A percentile compares a stretch with the other conserved stretches of the same genome.
These are phyloP conservation scores for Heptranchias perlo DNA, from an alignment of 2,113 vertebrate genomes.

Conservation along the genomic window DNA sequence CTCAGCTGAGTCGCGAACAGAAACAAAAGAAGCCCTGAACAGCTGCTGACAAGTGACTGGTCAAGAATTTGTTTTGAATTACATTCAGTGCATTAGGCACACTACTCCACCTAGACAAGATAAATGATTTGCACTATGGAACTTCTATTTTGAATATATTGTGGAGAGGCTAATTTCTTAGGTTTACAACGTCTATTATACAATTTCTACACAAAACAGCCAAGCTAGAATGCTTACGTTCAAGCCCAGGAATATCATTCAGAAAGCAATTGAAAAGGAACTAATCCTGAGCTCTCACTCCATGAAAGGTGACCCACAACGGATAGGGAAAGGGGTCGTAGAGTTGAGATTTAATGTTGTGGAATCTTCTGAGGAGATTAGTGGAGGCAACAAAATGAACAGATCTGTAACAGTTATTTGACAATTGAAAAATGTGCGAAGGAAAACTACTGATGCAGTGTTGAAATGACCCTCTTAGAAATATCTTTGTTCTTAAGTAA, in stretches of 20 bases:
- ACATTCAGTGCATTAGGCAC: no score
- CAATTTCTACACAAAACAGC: no score
- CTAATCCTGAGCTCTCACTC: background rate
- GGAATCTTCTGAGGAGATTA: background rate
- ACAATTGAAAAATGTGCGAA: background rate
- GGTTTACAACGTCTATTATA: no score
- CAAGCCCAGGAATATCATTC: background rate
- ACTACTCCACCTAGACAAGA: background rate
- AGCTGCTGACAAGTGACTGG: background rate
- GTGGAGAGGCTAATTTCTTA: background rate
- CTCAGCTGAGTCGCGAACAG: no score
- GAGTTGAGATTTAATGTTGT: background rate
- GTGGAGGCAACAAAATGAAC: background rate
- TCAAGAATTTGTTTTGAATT: background rate
- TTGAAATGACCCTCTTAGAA: background rate
- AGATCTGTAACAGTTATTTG: background rate
- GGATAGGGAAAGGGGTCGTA: background rate
- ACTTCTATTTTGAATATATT: background rate
- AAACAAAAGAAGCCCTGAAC: no score
- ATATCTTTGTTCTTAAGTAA: background rate
- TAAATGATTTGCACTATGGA: background rate
- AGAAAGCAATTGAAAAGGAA: background rate
- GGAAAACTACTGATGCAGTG: background rate
- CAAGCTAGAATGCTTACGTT: background rate
- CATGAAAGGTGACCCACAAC: background rate